phyloP scores from a whole-genome alignment of 2,797 vertebrate species.

The Mormyrops attenuatus region DNA sequence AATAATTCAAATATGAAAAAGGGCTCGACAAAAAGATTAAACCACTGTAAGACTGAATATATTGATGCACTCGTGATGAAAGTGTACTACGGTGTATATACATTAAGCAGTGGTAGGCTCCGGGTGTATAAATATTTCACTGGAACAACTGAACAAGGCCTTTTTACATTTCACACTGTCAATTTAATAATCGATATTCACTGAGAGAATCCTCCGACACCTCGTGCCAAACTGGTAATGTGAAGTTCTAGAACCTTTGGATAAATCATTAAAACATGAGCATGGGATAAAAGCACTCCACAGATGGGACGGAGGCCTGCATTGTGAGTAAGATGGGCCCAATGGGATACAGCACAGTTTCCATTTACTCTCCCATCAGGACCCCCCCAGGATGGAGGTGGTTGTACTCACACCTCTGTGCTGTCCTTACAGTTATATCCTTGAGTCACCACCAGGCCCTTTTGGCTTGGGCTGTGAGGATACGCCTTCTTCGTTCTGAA shows the following conservation, averaged over 20 bases:
- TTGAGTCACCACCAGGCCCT: slow-evolving; percentile 69
- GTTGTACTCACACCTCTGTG: slow-evolving; percentile 67
- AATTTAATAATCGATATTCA: slow-evolving; percentile 37
- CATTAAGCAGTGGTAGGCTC: slow-evolving; percentile 10
- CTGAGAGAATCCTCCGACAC: slow-evolving; percentile 37
- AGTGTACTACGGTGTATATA: slow-evolving; percentile 29
- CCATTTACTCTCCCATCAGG: slow-evolving; percentile 37
- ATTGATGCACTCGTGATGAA: background rate
- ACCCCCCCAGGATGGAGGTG: slow-evolving; percentile 45
- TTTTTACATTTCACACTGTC: slow-evolving; percentile 32
- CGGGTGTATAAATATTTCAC: slow-evolving; percentile 38
- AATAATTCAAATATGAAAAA: background rate
- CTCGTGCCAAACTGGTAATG: slow-evolving; percentile 39
- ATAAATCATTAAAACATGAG: slow-evolving; percentile 41
- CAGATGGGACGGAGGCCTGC: background rate
- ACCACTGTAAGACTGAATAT: background rate
- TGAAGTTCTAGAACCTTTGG: slow-evolving; percentile 73
- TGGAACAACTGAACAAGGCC: slow-evolving; percentile 41
- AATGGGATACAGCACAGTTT: slow-evolving; percentile 2
- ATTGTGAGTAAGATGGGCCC: background rate
- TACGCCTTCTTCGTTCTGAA: slow-evolving; percentile 58
- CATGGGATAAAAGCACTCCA: slow-evolving; percentile 28
- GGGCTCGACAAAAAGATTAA: background rate
- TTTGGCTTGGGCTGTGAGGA: slow-evolving; percentile 58
- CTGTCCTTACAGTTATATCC: slow-evolving; percentile 61